phyloP scores from a whole-genome alignment of 2,888 invertebrate genomes.

The Coleophora flavipennella region DNA sequence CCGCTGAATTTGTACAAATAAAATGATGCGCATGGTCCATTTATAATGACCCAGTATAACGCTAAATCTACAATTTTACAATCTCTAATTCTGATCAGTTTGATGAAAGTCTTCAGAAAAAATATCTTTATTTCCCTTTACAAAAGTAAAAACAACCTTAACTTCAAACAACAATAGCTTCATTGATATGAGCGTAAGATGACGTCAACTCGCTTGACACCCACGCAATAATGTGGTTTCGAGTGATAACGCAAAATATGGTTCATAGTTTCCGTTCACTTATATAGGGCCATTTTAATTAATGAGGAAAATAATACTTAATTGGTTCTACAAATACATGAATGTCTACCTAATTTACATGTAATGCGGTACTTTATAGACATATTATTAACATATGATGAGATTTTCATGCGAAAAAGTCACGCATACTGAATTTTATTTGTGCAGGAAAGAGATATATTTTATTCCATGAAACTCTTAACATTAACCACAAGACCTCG shows the following conservation, averaged over 20 bases:
- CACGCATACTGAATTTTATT: background rate
- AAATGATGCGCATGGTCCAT: background rate
- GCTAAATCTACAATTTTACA: background rate
- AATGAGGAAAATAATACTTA: background rate
- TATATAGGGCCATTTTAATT: background rate
- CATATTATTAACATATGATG: background rate
- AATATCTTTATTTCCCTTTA: background rate
- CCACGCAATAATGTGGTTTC: background rate
- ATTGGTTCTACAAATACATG: background rate
- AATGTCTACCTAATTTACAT: background rate
- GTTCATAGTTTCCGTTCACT: background rate
- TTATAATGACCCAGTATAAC: background rate
- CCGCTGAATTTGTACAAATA: background rate
- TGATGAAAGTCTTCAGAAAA: background rate
- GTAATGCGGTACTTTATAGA: background rate
- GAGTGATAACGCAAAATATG: background rate
- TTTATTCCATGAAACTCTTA: background rate
- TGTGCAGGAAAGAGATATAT: background rate
- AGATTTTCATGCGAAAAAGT: background rate
- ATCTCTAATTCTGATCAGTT: background rate
- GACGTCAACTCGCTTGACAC: background rate
- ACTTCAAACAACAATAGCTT: background rate
- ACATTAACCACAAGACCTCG: background rate
- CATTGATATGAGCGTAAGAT: background rate
- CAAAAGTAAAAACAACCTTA: background rate